Conservation (phyloP, 1,140 invertebrate species). For the Panulirus ornatus region DNA sequence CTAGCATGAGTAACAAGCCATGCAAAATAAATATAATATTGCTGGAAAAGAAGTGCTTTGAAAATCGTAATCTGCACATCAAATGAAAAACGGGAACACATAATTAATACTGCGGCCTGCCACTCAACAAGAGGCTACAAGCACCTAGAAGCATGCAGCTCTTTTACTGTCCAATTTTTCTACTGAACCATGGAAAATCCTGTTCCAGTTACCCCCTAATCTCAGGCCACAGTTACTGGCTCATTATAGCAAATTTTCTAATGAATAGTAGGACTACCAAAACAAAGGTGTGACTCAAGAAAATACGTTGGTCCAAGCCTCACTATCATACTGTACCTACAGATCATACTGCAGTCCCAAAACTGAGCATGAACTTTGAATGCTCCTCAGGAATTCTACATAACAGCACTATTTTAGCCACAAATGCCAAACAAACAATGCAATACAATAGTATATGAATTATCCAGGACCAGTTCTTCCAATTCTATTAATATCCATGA, state of each 20-base stretch:
- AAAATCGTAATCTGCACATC: conserved; percentile 54
- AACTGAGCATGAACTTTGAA: not conserved
- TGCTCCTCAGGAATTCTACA: not conserved
- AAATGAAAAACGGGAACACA: conserved; percentile 26
- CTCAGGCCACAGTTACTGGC: not conserved
- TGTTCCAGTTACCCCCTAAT: not conserved
- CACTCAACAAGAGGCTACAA: conserved; percentile 22
- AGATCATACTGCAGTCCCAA: not conserved
- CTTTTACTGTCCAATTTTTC: not conserved
- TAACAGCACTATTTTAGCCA: not conserved
- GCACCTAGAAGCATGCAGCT: conserved; percentile 17
- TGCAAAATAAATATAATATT: conserved; percentile 55
- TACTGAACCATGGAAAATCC: not conserved
- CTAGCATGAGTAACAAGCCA: conserved; percentile 75
- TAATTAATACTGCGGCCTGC: not conserved
- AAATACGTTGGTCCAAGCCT: not conserved
- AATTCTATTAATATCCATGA: not conserved
- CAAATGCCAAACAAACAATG: not conserved
- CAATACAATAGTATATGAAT: not conserved
- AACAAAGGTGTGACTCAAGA: conserved; percentile 1
- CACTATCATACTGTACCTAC: not conserved
- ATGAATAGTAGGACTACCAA: not conserved
- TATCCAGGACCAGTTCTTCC: not conserved
- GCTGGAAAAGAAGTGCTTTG: conserved; percentile 56
- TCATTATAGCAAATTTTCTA: not conserved